Conservation (phyloP, 2,113 vertebrate species). For the Eulacestoma nigropectus region DNA sequence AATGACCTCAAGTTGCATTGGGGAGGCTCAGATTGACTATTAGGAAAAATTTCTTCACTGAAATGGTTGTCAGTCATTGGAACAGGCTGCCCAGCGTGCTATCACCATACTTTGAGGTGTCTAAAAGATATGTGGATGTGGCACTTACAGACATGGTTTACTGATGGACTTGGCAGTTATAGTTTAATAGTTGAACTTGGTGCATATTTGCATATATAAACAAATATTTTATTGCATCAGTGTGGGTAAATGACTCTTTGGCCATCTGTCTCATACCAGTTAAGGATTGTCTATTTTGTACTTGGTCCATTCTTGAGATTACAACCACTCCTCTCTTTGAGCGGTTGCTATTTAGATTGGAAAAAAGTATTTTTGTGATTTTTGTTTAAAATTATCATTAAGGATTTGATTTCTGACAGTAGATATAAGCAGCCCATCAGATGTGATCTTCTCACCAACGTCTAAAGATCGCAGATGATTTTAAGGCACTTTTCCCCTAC, state of each 20-base stretch:
- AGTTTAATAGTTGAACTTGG: neutral
- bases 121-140: neutral
- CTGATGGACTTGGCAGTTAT: neutral
- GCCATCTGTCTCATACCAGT: neutral
- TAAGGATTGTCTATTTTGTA: neutral
- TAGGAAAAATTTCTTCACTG: neutral
- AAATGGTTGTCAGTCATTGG: neutral
- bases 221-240: neutral
- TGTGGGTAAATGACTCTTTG: neutral
- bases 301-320: neutral
- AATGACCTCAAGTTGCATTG: neutral
- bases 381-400: neutral
- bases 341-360: neutral
- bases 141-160: neutral
- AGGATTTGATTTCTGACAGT: neutral
- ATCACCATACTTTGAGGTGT: neutral
- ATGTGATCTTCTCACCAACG: neutral
- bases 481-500: neutral
- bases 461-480: neutral
- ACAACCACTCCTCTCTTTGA: neutral
- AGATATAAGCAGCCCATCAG: neutral
- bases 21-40: neutral
- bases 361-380: neutral
- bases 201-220: neutral
- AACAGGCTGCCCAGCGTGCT: neutral